Evolutionary conservation across 2,797 vertebrate genomes (phyloP), one percentile per base, ranked within the genome.

Genomic region (Cossypha dichroa): DNA sequence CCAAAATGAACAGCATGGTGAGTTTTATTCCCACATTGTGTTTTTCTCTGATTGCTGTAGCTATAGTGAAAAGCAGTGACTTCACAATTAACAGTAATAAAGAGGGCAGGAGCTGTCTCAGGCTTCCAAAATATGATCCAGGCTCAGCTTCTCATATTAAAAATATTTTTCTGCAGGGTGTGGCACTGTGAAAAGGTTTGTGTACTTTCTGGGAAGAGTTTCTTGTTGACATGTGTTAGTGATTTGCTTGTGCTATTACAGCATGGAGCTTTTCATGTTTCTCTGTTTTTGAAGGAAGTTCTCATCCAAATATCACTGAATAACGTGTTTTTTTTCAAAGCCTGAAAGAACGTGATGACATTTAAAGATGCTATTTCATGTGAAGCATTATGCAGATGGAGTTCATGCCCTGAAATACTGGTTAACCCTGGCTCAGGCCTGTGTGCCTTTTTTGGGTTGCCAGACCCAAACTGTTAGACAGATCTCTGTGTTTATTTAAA

Each of bases 1-100:
- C 99, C 80, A 99, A 99, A 98, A 98, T 99, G 97, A 99, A 99
- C 96, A 99, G 99, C 95, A 98, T 99, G 99, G 99, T 99, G 97
- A 97, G 99, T 97, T 40, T 51, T 19, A n/a, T 31, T 56, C 15
- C n/a, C 17, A 9, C 38, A 7, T 38, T 10, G 5, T 16, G 5
- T 16, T 72, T 80, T 52, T 16, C 28, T 55, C 4, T 45, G 43
- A 13, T 56, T 46, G 20, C 4, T 33, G 5, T 66, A 29, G 31
- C 31, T 67, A 0, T 9, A 28, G 20, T 25, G 29, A 63, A 69
- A 58, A 83, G 29, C 28, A 75, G 7, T 51, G 54, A 56, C 45
- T 72, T 76, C 6, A 9, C 19, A 80, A 16, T 4, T 14, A 11
- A 5, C 8, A 18, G 11, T 49, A 91, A 28, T 41, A 33, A 82